Evolutionary conservation across 2,888 invertebrate species (phyloP).

Genomic region (Uropetala carovei): DNA sequence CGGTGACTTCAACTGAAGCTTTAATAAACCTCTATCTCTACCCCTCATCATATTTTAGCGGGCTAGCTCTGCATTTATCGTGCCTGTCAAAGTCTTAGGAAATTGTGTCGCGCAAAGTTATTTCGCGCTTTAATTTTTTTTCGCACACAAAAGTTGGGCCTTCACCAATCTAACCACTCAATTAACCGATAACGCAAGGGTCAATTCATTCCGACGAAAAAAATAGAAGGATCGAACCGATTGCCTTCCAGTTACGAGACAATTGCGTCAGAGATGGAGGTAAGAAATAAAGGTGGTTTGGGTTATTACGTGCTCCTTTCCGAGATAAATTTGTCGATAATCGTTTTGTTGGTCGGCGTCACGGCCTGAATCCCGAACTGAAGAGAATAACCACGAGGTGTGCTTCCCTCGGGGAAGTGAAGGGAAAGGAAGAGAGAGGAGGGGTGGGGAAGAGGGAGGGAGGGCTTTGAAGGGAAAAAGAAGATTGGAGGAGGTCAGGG

Average conservation of each 20-base stretch:
- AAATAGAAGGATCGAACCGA: slow-evolving; percentile 24
- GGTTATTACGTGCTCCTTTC: not conserved
- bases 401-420: not conserved
- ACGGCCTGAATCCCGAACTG: not conserved
- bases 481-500: no score
- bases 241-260: slow-evolving; percentile 11
- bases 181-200: not conserved
- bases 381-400: not conserved
- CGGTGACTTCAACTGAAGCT: no score
- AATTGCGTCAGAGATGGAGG: not conserved
- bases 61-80: no score
- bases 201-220: not conserved
- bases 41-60: no score
- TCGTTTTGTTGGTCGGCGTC: not conserved
- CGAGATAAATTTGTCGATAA: not conserved
- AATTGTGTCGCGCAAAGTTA: no score
- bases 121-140: no score
- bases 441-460: not conserved
- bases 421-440: slow-evolving; percentile 1
- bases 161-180: not conserved
- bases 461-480: not conserved
- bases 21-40: no score
- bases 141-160: not conserved
- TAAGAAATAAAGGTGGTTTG: not conserved
- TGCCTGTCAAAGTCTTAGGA: no score